Conservation (phyloP, 2,797 vertebrate species). For the Acanthurus leucopareius region DNA sequence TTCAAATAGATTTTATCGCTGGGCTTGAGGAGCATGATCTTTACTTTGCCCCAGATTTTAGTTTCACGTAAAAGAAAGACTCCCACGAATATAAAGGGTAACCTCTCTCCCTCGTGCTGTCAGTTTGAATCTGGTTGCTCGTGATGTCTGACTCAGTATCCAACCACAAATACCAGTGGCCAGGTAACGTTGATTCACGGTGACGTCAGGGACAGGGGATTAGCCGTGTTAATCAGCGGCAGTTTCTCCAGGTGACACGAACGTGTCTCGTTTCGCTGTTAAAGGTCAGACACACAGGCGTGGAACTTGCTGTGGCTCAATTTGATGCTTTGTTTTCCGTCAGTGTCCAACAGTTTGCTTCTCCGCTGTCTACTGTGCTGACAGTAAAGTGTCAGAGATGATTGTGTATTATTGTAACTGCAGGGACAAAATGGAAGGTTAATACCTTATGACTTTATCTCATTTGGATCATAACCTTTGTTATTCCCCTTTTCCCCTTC, state of each 20-base stretch:
- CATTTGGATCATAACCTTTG: no score
- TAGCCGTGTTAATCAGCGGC: constrained; percentile 68
- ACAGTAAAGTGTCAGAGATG: background rate
- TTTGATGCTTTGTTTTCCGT: constrained; percentile 71
- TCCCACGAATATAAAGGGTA: constrained; percentile 52
- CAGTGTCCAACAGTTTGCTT: constrained; percentile 22
- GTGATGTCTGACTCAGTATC: constrained; percentile 56
- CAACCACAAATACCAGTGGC: constrained; percentile 74
- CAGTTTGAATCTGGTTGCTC: constrained; percentile 59
- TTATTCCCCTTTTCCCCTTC: background rate
- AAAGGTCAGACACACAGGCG: constrained; percentile 81
- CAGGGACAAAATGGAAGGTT: constrained; percentile 5
- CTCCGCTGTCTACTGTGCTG: constrained; percentile 9
- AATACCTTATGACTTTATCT: no score
- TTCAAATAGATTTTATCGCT: constrained; percentile 51
- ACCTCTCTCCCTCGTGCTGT: constrained; percentile 61
- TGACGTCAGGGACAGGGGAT: constrained; percentile 65
- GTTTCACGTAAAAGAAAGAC: constrained; percentile 53
- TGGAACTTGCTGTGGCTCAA: constrained; percentile 69
- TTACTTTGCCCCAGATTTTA: constrained; percentile 64
- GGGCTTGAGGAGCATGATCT: constrained; percentile 52
- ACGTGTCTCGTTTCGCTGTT: constrained; percentile 63
- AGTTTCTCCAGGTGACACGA: constrained; percentile 76
- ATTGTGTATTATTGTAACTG: background rate
- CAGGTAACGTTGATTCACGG: constrained; percentile 72